Evolutionary conservation across 2,888 invertebrate genomes (phyloP), one percentile per base, ranked within the genome.

Genomic region (Silvanus unidentatus): DNA sequence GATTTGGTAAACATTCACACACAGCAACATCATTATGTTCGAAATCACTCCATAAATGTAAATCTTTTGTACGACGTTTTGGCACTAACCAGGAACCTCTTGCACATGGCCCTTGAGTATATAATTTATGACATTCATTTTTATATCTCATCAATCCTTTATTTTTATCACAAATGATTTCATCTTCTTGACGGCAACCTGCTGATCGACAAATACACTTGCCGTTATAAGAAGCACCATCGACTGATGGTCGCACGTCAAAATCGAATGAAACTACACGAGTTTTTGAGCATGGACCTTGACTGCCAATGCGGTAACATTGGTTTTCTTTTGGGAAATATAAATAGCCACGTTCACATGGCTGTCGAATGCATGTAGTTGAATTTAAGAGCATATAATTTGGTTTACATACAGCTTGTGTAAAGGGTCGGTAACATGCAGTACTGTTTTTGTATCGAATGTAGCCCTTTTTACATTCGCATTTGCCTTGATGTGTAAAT

Each of bases 221-320:
- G 0, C 90, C 91, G 57, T 88, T 86, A 66, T 88, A 88, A 38
- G 88, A 86, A 36, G 89, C 78, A 0, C 89, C 90, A 59, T 89
- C 88, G 1, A 88, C 63, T 0, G 88, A 86, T 0, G 88, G 87
- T 1, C 87, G 72, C 0, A 85, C 82, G 13, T 82, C 83, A 60
- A 88, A 85, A 71, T 91, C 90, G 65, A 88, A 91, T 0, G 88
- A 80, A 2, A 91, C 83, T 6, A 89, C 79, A 62, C 86, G 82
- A 1, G 86, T 82, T 4, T 72, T 67, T 0, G 78, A 75, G 57
- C 91, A 91, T 0, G 90, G 89, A 16, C 88, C 90, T 16, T 78
- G 78, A 0, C 84, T 77, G 1, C 90, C 90, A 8, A 89, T 84
- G 43, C 84, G 77, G 72, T 87, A 88, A 68, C 91, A 91, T 1